These are phyloP conservation scores for Dioctria rufipes DNA, from an alignment of 2,888 invertebrate species.

Conservation along the genomic window DNA sequence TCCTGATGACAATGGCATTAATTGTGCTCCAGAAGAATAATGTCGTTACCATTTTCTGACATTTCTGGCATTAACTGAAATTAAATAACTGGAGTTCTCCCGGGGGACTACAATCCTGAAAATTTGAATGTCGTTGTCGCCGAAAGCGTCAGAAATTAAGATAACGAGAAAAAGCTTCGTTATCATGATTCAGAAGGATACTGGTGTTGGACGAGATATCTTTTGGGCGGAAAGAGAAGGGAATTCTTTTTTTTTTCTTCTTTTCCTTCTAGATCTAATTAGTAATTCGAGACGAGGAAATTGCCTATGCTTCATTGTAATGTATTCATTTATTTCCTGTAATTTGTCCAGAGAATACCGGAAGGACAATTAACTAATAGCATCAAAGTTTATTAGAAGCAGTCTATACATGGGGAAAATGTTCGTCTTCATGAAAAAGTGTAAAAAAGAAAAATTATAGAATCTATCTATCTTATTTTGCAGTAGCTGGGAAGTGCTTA, in stretches of 20 bases:
- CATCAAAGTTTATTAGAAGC: no score
- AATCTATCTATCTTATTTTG: no score
- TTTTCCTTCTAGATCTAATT: background rate
- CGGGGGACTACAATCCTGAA: background rate
- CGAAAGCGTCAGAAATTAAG: constrained; percentile 28
- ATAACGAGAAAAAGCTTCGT: constrained; percentile 34
- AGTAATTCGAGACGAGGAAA: constrained; percentile 24
- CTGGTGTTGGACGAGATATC: background rate
- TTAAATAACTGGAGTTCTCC: constrained; percentile 37
- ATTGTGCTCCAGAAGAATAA: constrained; percentile 3
- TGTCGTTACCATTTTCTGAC: constrained; percentile 1
- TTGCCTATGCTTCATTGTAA: constrained; percentile 14
- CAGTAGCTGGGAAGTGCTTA: no score
- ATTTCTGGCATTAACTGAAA: constrained; percentile 23
- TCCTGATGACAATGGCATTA: constrained; percentile 36
- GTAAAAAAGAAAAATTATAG: no score
- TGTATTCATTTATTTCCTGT: constrained; percentile 24
- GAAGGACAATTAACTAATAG: no score
- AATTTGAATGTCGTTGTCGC: constrained; percentile 34
- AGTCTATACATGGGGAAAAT: background rate
- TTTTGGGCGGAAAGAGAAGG: background rate
- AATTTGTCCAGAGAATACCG: background rate
- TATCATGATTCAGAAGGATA: background rate
- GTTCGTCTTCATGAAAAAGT: background rate
- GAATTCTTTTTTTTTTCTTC: constrained; percentile 8